A percentile compares a stretch with the other conserved stretches of the same genome.
Conservation (phyloP, 23 tunicate species). For the Botrylloides violaceus region DNA sequence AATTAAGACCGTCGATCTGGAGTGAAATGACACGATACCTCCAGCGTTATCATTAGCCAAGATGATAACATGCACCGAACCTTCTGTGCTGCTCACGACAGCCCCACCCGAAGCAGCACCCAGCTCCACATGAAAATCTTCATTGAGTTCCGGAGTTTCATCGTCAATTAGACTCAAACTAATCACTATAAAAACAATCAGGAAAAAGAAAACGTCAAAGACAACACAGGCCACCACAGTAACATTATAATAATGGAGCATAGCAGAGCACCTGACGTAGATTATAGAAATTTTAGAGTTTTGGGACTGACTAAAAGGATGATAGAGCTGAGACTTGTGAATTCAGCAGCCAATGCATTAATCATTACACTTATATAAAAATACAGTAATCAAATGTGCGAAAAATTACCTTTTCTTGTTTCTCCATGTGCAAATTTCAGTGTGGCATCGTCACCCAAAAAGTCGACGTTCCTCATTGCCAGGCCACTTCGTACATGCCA, state of each 20-base stretch:
- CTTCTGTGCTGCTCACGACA: constrained; percentile 18
- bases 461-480: constrained; percentile 60
- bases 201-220: too few species aligned
- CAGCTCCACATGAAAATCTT: constrained; percentile 39
- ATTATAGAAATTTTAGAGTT: too few species aligned
- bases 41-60: constrained; percentile 84
- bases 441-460: constrained; percentile 83
- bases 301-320: too few species aligned
- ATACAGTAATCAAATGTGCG: neutral
- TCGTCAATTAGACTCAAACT: constrained; percentile 57
- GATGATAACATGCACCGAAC: constrained; percentile 21
- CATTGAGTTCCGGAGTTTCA: constrained; percentile 58
- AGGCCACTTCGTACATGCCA: constrained; percentile 53
- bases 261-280: too few species aligned
- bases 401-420: constrained; percentile 39
- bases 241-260: too few species aligned
- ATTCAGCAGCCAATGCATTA: too few species aligned
- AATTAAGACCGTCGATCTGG: constrained; percentile 34
- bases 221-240: too few species aligned
- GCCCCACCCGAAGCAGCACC: constrained; percentile 61
- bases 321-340: too few species aligned
- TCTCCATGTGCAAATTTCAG: constrained; percentile 66
- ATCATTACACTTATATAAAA: too few species aligned
- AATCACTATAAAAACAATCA: constrained; percentile 39
- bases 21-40: constrained; percentile 38